Base-by-base conservation (phyloP, 2,797 vertebrate genomes). In the Florisuga fusca region DNA sequence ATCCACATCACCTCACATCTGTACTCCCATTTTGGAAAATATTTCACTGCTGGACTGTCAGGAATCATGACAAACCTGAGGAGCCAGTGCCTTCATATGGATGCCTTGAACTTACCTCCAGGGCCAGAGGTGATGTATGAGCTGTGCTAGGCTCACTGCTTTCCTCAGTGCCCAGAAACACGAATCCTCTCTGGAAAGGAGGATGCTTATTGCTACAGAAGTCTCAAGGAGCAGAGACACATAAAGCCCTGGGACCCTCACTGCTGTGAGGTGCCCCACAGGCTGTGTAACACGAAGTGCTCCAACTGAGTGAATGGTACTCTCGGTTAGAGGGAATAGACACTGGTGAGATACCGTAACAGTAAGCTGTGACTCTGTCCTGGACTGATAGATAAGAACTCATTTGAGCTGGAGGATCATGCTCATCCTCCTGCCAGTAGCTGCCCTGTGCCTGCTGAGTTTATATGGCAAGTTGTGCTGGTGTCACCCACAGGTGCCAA, bases 51-150 rank as follows among this genome's bases (percentile, higher is more conserved):
- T 45, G 53, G 58, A 63, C 88, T 97, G 94, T 94, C 89, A 95
- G 93, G 86, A 94, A 59, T 94, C 91, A 83, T 96, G 96, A 94
- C 62, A 93, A 93, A 94, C 54, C 79, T 54, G 43, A 90, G 68
- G 69, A 96, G 38, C 75, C 78, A 77, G 59, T 77, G 57, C 54
- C 64, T 86, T 92, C 68, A 15, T 34, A 53, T 2, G 36, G 82
- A 83, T 41, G 88, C 77, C 66, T 89, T 69, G 72, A 68, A 19
- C 54, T 91, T 0, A 5, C 85, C 76, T 85, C 19, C 86, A 94
- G 68, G 72, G 87, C 22, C 34, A 77, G 63, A 85, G 81, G 57
- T 83, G 91, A 93, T 89, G 84, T 77, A 79, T 25, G 85, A 79
- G 63, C 74, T 94, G 76, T 3, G 4, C 82, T 86, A 74, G 77